Evolutionary conservation across 2,113 vertebrate genomes (phyloP), one percentile per base, ranked within the genome.

Genomic region (Myocastor coypus): DNA sequence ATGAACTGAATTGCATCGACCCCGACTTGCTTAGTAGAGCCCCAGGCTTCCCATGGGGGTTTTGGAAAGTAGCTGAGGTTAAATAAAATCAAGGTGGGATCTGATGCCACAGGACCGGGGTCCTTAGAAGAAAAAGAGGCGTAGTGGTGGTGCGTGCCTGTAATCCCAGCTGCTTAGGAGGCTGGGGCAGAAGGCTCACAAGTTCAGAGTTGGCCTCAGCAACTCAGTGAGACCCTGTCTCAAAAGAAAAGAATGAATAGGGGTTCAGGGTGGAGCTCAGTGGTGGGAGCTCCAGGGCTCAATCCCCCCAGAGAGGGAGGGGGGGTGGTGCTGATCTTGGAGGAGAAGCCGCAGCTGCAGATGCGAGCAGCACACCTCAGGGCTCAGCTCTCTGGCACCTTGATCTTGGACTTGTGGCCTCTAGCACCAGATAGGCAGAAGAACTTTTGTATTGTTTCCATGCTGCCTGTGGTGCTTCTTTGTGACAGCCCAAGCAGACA

Each of bases 311-410:
- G 68, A 5, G 4, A 37, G 46, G 12, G 66, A 20, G 20, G 37
- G 20, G 24, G 14, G 55, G 55, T 14, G 4, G 14, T 55, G 55
- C 16, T 30, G 10, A 26, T 42, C 63, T n/a, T 1, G 7, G 28
- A 34, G 42, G 30, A 46, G 22, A 81, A 34, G 30, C n/a, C 26
- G 4, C 0, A 2, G 19, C n/a, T 26, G 4, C 0, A 2, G 19
- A 3, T 11, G 16, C 34, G 1, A n/a, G 57, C 20, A 34, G 46
- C 10, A 1, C 1, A 0, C 81, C 7, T 11, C 46, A 26, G 84
- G 37, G 34, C 0, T n/a, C 4, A 12, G 9, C 13, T 11, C 8
- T 61, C 12, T 37, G 12, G n/a, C 14, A 1, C 34, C 24, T 7
- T 17, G 20, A 50, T 52, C 59, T 78, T 10, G 5, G 32, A 34